These are phyloP conservation scores for Hypothenemus hampei DNA, from an alignment of 1,140 invertebrate genomes.

Conservation along the genomic window DNA sequence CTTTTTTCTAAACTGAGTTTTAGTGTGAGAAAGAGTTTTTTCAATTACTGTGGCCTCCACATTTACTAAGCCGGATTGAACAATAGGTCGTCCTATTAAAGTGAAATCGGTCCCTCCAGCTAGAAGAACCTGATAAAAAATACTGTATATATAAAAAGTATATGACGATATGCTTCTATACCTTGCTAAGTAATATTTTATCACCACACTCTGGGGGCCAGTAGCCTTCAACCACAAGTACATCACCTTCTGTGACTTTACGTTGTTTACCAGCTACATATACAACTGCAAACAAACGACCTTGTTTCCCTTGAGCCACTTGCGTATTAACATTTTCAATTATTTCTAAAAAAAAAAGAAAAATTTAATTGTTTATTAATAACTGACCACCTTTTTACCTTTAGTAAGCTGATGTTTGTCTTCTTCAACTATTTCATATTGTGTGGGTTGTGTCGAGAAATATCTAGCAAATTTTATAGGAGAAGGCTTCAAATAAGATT, in stretches of 20 bases:
- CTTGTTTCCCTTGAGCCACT: constrained; percentile 51
- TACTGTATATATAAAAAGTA: background rate
- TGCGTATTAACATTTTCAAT: constrained; percentile 55
- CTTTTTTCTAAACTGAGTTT: constrained; percentile 68
- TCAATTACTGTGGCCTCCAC: constrained; percentile 85
- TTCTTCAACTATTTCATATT: constrained; percentile 38
- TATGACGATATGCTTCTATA: constrained; percentile 38
- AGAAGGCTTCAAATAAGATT: background rate
- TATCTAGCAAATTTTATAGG: background rate
- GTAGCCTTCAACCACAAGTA: constrained; percentile 75
- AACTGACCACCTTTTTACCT: constrained; percentile 20
- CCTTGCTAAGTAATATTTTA: constrained; percentile 80
- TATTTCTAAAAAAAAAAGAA: constrained; percentile 24
- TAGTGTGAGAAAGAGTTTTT: constrained; percentile 81
- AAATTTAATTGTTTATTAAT: constrained; percentile 2
- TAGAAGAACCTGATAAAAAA: constrained; percentile 56
- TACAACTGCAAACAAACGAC: constrained; percentile 82
- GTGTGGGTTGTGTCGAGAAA: constrained; percentile 30
- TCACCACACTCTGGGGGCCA: constrained; percentile 83
- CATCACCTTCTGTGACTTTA: constrained; percentile 81
- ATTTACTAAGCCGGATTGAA: constrained; percentile 67
- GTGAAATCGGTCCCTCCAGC: constrained; percentile 83
- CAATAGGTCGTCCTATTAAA: constrained; percentile 73
- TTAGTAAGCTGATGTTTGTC: constrained; percentile 27
- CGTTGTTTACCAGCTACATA: constrained; percentile 79